phyloP scores from a whole-genome alignment of 2,113 vertebrate genomes.

The Zapornia atra region DNA sequence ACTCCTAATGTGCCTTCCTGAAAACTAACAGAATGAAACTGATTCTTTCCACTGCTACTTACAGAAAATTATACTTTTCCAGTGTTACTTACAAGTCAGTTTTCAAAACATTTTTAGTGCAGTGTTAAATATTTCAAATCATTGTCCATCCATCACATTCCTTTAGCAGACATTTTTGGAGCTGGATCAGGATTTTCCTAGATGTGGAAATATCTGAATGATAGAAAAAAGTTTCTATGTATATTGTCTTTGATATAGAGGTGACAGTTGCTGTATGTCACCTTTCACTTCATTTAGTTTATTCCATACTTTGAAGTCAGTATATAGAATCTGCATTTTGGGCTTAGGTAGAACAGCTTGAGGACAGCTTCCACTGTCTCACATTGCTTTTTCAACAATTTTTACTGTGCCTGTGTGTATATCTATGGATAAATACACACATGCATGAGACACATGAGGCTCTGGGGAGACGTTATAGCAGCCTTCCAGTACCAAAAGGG shows the following conservation, averaged over 20 bases:
- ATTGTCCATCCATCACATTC: not conserved
- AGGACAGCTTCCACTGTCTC: not conserved
- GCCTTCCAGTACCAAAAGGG: no score
- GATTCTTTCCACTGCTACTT: not conserved
- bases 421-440: not conserved
- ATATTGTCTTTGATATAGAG: not conserved
- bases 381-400: not conserved
- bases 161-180: not conserved
- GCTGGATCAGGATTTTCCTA: not conserved
- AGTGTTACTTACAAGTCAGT: not conserved
- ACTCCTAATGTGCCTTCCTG: not conserved
- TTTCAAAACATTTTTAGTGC: not conserved
- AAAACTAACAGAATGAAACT: not conserved
- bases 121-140: not conserved
- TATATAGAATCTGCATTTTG: not conserved
- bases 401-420: not conserved
- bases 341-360: not conserved
- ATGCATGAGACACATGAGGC: not conserved
- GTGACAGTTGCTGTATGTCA: not conserved
- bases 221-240: not conserved
- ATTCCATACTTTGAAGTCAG: not conserved
- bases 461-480: no score
- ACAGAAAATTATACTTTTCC: not conserved
- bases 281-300: not conserved
- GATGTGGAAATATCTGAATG: not conserved